Base-by-base conservation (phyloP, 2,888 invertebrate species). In the Boloria euphrosyne region DNA sequence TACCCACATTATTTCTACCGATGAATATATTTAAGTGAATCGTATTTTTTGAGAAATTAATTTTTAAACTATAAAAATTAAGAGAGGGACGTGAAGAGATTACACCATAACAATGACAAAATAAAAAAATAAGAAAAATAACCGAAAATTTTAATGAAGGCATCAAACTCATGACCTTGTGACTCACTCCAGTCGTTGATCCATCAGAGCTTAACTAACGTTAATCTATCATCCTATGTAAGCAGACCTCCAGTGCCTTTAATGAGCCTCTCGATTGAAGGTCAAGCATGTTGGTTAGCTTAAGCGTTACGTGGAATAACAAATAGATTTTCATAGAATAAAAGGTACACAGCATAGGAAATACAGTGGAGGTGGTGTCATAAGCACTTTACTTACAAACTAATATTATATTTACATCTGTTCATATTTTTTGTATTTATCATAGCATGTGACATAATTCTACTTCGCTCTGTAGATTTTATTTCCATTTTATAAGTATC, bases 261-360 rank as follows among this genome's bases (percentile, higher is more conserved):
- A 58, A 58, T 16, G 46, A 58, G 27, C 16, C 14, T 27, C 16
- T 58, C 27, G 27, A 31, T 31, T 22, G 31, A 47, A 58, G 47
- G 47, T 58, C 31, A 49, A 49, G 49, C 27, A 31, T 47, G 27
- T 49, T 58, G 17, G 17, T 58, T 7, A 47, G 5, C 27, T 58
- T 31, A 27, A 16, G 13, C 58, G 13, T 27, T 63, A 55, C 49
- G 17, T 50, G 31, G 63, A 63, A 63, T 63, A 68, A 61, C 47
- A 68, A 66, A 66, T 57, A 31, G 43, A 55, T 68, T 60, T 65
- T 63, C 62, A 62, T 65, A 62, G 67, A 66, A 64, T 58, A 62
- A 59, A 67, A 44, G 43, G 4, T n/a, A 7, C 14, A 49, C 22
- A 53, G 53, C 22, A 16, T 31, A 31, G 14, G n/a, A 18, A 7